Evolutionary conservation across 2,888 invertebrate genomes (phyloP), one percentile per base, ranked within the genome.

Genomic region (Stenodema calcarata): DNA sequence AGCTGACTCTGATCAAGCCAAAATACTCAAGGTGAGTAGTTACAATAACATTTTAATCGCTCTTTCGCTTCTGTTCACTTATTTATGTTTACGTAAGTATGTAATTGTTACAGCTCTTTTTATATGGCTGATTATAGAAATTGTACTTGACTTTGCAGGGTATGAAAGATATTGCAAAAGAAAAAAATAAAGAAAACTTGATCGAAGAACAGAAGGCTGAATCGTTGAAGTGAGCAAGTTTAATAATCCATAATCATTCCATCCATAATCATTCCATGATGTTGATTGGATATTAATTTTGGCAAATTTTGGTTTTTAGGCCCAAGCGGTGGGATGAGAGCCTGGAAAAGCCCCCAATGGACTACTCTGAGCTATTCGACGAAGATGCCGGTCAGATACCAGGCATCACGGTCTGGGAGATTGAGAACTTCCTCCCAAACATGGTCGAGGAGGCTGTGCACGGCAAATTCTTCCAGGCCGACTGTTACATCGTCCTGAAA

Each of bases 351-450:
- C 99, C 99, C 0, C 96, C 98, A 69, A 91, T 99, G 86, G 98
- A 99, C 92, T 99, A 99, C 92, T 98, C 98, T 0, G 98, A 99
- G 91, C 97, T 99, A 91, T 99, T 99, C 91, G 99, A 97, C 90
- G 96, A 97, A 89, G 98, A 97, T 89, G 97, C 98, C 0, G 99
- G 99, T 0, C 97, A 98, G 91, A 93, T 96, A 84, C 96, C 98
- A 0, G 98, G 99, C 1, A 90, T 99, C 44, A 96, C 96, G 35
- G 95, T 99, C 88, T 99, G 99, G 99, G 99, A 99, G 93, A 99
- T 99, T 88, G 99, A 99, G 91, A 99, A 99, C 92, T 99, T 99
- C 91, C 93, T 99, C 88, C 99, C 99, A 0, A 98, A 98, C 90
- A 95, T 96, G 90, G 95, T 99, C 70, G 97, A 97, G 84, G 97